phyloP scores from a whole-genome alignment of 2,113 vertebrate species.

The Cercocebus atys region DNA sequence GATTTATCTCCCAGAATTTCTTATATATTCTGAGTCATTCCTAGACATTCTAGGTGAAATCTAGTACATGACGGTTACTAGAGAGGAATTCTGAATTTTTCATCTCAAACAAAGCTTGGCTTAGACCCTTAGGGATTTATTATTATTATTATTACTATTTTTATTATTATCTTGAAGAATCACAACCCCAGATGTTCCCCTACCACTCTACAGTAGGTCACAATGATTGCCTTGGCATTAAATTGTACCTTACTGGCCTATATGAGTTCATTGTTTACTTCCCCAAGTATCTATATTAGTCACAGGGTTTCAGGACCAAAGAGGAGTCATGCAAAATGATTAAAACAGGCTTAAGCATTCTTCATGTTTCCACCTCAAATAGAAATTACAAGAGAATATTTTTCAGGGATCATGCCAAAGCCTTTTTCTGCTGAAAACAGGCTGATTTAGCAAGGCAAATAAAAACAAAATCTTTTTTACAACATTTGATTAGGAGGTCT shows the following conservation, averaged over 20 bases:
- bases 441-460: neutral
- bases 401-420: neutral
- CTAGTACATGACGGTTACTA: neutral
- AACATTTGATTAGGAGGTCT: slow-evolving; percentile 12
- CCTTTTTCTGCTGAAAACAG: neutral
- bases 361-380: neutral
- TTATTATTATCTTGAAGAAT: neutral
- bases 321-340: neutral
- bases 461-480: neutral
- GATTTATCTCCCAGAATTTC: neutral
- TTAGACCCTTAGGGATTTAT: neutral
- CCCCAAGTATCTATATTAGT: neutral
- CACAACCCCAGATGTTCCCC: no score
- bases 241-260: neutral
- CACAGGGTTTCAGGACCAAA: neutral
- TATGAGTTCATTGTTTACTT: no score
- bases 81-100: neutral
- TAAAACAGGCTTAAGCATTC: neutral
- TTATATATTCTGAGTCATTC: neutral
- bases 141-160: neutral
- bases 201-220: neutral
- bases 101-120: neutral
- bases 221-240: neutral
- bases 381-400: neutral
- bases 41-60: neutral